phyloP scores from a whole-genome alignment of 2,113 vertebrate genomes.

The Apistogramma diplotaenia region DNA sequence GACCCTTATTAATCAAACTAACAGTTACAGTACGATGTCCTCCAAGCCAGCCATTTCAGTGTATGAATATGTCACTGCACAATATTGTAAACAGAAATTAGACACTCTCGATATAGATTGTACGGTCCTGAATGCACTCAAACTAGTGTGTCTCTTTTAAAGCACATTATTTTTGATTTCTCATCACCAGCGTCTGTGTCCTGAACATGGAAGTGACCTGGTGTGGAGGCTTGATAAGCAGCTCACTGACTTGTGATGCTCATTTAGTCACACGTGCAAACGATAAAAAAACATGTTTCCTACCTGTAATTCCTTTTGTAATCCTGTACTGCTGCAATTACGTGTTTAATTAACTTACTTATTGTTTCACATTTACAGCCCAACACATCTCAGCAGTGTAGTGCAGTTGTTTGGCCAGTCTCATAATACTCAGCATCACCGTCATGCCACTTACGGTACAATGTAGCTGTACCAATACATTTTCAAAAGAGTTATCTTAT shows the following conservation, averaged over 20 bases:
- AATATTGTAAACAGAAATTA: conserved; percentile 59
- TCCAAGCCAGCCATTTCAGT: conserved; percentile 63
- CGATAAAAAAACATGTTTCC: not conserved
- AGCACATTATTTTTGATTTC: conserved; percentile 63
- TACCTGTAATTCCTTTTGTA: conserved; percentile 21
- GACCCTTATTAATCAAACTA: conserved; percentile 20
- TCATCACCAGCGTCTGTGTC: conserved; percentile 53
- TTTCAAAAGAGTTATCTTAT: not conserved
- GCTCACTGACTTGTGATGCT: conserved; percentile 8
- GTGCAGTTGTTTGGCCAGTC: conserved; percentile 44
- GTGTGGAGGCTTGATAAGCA: conserved; percentile 15
- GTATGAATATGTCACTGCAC: conserved; percentile 58
- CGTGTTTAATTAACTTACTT: not conserved
- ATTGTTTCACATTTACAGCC: not conserved
- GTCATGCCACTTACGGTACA: not conserved
- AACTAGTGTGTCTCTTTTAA: conserved; percentile 62
- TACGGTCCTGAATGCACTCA: conserved; percentile 64
- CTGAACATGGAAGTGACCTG: conserved; percentile 22
- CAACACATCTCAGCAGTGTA: conserved; percentile 25
- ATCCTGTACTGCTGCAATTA: conserved; percentile 5
- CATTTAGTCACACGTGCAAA: conserved; percentile 20
- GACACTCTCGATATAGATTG: conserved; percentile 55
- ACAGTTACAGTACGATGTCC: conserved; percentile 49
- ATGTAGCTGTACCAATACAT: conserved; percentile 18
- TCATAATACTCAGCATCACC: not conserved